Percentiles rank a stretch among this genome's conserved stretches.
Conservation (phyloP, 2,888 invertebrate genomes). For the Dynastes grantii region DNA sequence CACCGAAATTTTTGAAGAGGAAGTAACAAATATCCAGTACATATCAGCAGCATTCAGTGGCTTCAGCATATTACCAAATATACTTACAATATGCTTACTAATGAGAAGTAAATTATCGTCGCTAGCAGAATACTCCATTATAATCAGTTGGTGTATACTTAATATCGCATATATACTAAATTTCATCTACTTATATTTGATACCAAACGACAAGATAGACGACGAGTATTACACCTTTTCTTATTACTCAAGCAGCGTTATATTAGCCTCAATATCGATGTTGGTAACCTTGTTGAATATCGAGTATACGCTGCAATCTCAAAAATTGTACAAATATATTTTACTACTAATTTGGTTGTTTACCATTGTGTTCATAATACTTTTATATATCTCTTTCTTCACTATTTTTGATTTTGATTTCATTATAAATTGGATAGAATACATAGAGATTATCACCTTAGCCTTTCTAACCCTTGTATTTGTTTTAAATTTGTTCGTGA, state of each 20-base stretch:
- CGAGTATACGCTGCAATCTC: slow-evolving; percentile 5
- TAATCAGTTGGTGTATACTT: slow-evolving; percentile 28
- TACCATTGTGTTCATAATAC: not conserved
- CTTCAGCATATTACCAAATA: slow-evolving; percentile 28
- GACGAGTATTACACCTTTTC: slow-evolving; percentile 19
- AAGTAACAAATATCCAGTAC: slow-evolving; percentile 3
- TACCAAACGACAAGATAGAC: slow-evolving; percentile 13
- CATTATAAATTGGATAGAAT: not conserved
- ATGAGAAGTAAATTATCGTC: slow-evolving; percentile 21
- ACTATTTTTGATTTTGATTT: not conserved
- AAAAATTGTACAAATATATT: slow-evolving; percentile 18
- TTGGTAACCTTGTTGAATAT: slow-evolving; percentile 22
- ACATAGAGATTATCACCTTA: not conserved
- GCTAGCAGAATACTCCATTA: slow-evolving; percentile 2
- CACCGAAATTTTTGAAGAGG: slow-evolving; percentile 28
- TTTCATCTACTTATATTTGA: slow-evolving; percentile 18
- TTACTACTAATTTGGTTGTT: slow-evolving; percentile 14
- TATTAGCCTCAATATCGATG: not conserved
- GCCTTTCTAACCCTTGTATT: not conserved
- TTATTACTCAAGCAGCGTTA: slow-evolving; percentile 17
- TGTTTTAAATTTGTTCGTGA: slow-evolving; percentile 16
- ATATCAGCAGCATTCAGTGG: slow-evolving; percentile 14
- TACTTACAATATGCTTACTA: slow-evolving; percentile 25
- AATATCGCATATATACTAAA: slow-evolving; percentile 34
- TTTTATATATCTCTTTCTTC: not conserved